These are phyloP conservation scores for Buphagus erythrorhynchus DNA, from an alignment of 2,797 vertebrate species.

Conservation along the genomic window DNA sequence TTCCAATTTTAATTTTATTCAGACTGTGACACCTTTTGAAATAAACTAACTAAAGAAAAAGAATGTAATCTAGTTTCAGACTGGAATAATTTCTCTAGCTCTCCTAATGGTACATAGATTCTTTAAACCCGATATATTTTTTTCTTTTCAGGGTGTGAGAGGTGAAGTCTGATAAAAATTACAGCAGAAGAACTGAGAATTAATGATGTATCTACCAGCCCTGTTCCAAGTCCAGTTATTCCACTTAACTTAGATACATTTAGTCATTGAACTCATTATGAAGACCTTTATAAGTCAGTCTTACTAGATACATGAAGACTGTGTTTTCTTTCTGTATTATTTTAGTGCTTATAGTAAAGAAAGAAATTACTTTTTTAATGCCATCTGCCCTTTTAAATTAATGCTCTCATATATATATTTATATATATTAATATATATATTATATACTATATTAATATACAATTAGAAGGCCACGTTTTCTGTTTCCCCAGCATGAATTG, in stretches of 20 bases:
- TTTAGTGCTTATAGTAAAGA: neutral
- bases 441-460: neutral
- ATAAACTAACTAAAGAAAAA: neutral
- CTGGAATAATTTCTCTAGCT: neutral
- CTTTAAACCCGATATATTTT: neutral
- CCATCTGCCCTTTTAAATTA: neutral
- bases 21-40: neutral
- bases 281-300: neutral
- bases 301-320: neutral
- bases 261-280: neutral
- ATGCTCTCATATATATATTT: neutral
- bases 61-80: neutral
- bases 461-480: neutral
- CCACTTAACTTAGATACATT: neutral
- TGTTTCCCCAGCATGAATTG: neutral
- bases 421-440: too few relatives aligned
- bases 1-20: neutral
- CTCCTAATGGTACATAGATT: neutral
- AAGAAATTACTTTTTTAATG: neutral
- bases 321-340: neutral
- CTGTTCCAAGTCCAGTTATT: neutral
- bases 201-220: neutral
- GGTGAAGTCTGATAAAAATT: neutral
- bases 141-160: fast-evolving
- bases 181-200: neutral